These are phyloP conservation scores for Polymixis lichenea DNA, from an alignment of 2,888 invertebrate species.

Conservation along the genomic window DNA sequence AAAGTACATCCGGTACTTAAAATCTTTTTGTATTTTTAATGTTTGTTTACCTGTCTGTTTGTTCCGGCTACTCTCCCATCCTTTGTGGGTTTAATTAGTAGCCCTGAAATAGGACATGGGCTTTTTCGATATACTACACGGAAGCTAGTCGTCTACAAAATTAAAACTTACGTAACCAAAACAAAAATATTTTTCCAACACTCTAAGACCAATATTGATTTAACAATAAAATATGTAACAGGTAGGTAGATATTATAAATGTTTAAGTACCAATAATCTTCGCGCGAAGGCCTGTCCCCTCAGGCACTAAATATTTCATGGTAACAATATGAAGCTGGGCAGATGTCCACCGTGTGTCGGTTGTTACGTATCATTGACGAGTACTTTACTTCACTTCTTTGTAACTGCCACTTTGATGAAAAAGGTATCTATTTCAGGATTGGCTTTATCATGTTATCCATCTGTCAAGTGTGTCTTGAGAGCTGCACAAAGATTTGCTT, in stretches of 20 bases:
- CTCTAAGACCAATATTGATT: background rate
- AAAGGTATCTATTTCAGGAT: constrained; percentile 7
- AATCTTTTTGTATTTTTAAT: too few relatives aligned
- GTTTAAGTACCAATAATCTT: background rate
- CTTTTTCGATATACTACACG: too few relatives aligned
- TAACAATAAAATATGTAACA: background rate
- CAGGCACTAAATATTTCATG: constrained; percentile 44
- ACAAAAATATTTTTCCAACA: background rate
- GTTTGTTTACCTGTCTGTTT: too few relatives aligned
- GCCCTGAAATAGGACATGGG: too few relatives aligned
- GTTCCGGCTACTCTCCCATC: too few relatives aligned
- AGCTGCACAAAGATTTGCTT: background rate
- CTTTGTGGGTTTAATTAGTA: too few relatives aligned
- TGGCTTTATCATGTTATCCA: constrained; percentile 18
- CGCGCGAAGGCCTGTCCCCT: background rate
- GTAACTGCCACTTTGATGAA: constrained; percentile 23
- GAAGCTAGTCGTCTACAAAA: background rate
- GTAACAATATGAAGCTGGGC: constrained; percentile 20
- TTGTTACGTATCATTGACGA: constrained; percentile 11
- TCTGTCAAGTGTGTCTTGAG: background rate
- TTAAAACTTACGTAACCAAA: background rate
- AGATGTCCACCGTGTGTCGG: constrained; percentile 29
- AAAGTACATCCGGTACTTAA: too few relatives aligned
- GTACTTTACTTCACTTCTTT: constrained; percentile 6
- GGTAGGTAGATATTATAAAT: background rate